Conservation (phyloP, 2,113 vertebrate species). For the Lepisosteus osseus region DNA sequence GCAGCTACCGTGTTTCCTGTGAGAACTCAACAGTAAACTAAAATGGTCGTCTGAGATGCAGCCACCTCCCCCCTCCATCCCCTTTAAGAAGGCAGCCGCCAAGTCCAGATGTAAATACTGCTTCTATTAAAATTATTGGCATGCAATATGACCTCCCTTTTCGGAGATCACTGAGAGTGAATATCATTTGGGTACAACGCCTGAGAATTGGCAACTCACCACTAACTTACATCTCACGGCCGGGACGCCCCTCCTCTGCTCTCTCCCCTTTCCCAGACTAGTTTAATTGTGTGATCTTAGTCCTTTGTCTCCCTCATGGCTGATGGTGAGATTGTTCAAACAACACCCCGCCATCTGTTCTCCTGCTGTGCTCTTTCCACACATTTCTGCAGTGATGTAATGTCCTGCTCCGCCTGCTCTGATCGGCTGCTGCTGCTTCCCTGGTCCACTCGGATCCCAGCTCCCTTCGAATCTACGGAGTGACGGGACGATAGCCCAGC, state of each 20-base stretch:
- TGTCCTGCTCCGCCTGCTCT: slow-evolving; percentile 28
- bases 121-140: no score
- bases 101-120: no score
- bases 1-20: no score
- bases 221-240: slow-evolving; percentile 9
- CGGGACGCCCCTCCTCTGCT: slow-evolving; percentile 9
- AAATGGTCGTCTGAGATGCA: no score
- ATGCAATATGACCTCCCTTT: no score
- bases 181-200: no score
- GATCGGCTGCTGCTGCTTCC: slow-evolving; percentile 4
- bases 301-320: slow-evolving; percentile 54
- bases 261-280: slow-evolving; percentile 21
- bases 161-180: no score
- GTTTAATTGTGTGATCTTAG: slow-evolving; percentile 52
- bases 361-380: slow-evolving; percentile 38
- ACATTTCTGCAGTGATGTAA: slow-evolving; percentile 55
- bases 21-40: no score
- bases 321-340: slow-evolving; percentile 47
- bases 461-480: neutral
- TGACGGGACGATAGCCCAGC: neutral
- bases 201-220: neutral
- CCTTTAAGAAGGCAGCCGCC: no score
- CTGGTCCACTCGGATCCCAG: slow-evolving; percentile 9
- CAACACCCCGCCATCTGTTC: slow-evolving; percentile 62
- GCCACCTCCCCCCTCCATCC: no score